Evolutionary conservation across 2,797 vertebrate genomes (phyloP), one percentile per base, ranked within the genome.

Genomic region (Okamejei kenojei): DNA sequence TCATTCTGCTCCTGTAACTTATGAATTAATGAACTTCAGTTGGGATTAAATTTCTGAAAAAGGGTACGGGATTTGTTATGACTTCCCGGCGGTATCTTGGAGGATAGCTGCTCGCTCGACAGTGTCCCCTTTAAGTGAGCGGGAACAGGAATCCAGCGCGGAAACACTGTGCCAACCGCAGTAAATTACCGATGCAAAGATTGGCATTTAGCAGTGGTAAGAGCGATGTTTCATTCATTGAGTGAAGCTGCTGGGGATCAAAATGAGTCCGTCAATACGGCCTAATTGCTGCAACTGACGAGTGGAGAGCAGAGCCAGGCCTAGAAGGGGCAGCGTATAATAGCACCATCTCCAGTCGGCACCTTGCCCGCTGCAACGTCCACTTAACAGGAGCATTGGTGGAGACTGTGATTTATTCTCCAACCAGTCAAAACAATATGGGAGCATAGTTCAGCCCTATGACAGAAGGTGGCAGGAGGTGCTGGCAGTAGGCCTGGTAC

Each of bases 401-500:
- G n/a, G 58, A 86, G 82, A 65, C 58, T 63, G 58, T 86, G 63
- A 86, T 86, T 65, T 86, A 86, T 86, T 86, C 82, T 65, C 82
- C 13, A 86, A 86, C 58, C 82, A 86, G 82, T 65, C 58, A 86
- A 63, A 63, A 86, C 82, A 86, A 86, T 65, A 63, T 65, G 58
- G 61, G 63, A 58, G 58, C 82, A 86, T 58, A 86, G 82, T 86
- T 86, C n/a, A 65, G 58, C 58, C 82, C 58, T 86, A 1, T 86
- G 82, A 86, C 82, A 86, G 29, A 63, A 86, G 82, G 61, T 86
- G 82, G 58, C 82, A 86, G 82, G 82, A 63, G 82, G 82, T 86
- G 82, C 19, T 63, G 58, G 82, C 29, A 63, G 29, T n/a, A 32
- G 8, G 19, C 17, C 29, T 19, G 29, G 82, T 15, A 63, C 58